These are phyloP conservation scores for Stenodema calcarata DNA, from an alignment of 2,888 invertebrate genomes.

Conservation along the genomic window DNA sequence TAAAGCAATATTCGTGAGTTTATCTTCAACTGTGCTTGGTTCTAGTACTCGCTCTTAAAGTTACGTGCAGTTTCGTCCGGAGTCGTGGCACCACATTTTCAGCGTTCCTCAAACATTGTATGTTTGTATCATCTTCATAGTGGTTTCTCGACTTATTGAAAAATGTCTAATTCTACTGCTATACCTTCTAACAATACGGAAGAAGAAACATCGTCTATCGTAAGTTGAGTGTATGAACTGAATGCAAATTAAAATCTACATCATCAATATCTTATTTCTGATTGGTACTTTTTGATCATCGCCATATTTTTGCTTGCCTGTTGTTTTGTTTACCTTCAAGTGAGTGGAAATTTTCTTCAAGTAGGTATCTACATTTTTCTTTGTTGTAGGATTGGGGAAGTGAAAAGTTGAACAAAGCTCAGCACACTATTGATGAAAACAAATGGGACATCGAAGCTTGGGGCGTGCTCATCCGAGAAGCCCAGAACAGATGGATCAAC, in stretches of 20 bases:
- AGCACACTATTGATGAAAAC: constrained; percentile 84
- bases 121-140: background rate
- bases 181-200: background rate
- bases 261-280: no score
- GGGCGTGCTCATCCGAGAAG: constrained; percentile 93
- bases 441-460: constrained; percentile 97
- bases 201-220: background rate
- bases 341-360: no score
- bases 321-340: no score
- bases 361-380: background rate
- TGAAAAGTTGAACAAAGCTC: constrained; percentile 81
- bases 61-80: no score
- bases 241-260: no score
- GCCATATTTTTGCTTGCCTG: no score
- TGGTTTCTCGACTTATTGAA: background rate
- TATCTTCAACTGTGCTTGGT: no score
- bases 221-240: background rate
- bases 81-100: no score
- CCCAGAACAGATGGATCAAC: constrained; percentile 84
- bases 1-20: no score
- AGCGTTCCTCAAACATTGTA: background rate
- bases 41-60: no score
- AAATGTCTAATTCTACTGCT: background rate
- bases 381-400: constrained; percentile 81
- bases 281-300: no score